Evolutionary conservation across 53 echinoderm and acorn worm genomes (phyloP), one percentile per base, ranked within the genome.

Genomic region (Holothuria leucospilota): DNA sequence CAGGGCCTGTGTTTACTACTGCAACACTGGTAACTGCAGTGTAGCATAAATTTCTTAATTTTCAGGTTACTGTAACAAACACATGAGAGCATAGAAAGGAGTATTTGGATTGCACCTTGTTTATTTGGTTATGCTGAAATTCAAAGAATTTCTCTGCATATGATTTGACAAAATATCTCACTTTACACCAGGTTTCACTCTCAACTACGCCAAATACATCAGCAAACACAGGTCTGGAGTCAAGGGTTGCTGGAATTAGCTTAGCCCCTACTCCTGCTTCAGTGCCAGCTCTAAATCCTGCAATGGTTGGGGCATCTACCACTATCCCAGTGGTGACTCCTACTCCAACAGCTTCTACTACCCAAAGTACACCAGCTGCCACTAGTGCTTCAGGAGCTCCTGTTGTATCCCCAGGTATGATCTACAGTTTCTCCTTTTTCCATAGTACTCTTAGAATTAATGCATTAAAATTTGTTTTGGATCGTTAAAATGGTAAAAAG

Each of bases 291-390:
- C 59, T 89, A 29, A 94, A 85, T 81, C 94, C 96, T 11, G 89
- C 86, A 8, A 77, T 68, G 52, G 87, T 89, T 2, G 94, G 94
- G 28, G 96, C 88, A 39, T 74, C 85, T 29, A 89, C 96, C 9
- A 96, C 96, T 0, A 87, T 96, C 82, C 96, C 94, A 66, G 84
- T 86, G 21, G 86, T 78, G 1, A 40, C 87, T 24, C 28, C 90
- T 30, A 82, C 92, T 30, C 67, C 81, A 13, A 69, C 62, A 9
- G 14, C 69, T n/a, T 77, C 87, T 29, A 71, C 64, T 67, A 25
- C 60, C 30, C 27, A 9, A 60, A 60, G 28, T 56, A 58, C 81
- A 20, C 81, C 61, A 16, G 16, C 59, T 59, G 81, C 30, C 25
- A 81, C 62, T 58, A 81, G 61, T 62, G 81, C 81, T 58, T 60